Evolutionary conservation across 2,888 invertebrate genomes (phyloP).

Genomic region (Octodonta nipae): DNA sequence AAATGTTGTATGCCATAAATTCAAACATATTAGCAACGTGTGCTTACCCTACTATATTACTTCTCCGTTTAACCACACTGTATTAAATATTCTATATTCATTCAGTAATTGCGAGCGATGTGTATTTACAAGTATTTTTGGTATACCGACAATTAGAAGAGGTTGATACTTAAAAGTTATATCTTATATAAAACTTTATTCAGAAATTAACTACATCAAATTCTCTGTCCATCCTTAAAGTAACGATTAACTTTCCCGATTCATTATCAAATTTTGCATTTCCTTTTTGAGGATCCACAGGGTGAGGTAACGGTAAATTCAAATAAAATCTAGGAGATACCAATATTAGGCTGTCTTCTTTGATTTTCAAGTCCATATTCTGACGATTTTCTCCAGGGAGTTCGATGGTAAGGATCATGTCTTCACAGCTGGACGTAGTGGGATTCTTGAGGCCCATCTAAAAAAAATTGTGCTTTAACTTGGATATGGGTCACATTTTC

Average conservation of each 20-base stretch:
- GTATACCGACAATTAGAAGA: too few relatives aligned
- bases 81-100: too few relatives aligned
- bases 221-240: conserved; percentile 62
- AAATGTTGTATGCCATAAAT: too few relatives aligned
- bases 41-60: too few relatives aligned
- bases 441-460: conserved; percentile 27
- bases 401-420: conserved; percentile 63
- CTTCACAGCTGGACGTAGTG: conserved; percentile 43
- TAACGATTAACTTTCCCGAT: conserved; percentile 52
- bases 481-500: not conserved
- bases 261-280: conserved; percentile 66
- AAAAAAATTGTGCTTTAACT: conserved; percentile 9
- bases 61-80: too few relatives aligned
- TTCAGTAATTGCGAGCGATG: too few relatives aligned
- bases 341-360: conserved; percentile 47
- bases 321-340: conserved; percentile 53
- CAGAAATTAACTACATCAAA: conserved; percentile 80
- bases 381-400: conserved; percentile 64
- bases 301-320: conserved; percentile 65
- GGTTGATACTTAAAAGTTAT: too few relatives aligned
- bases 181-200: conserved; percentile 13
- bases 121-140: too few relatives aligned
- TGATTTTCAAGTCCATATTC: conserved; percentile 60
- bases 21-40: too few relatives aligned
- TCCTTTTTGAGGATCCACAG: conserved; percentile 66